Evolutionary conservation across 1,140 invertebrate species (phyloP).

Genomic region (Luehdorfia chinensis): DNA sequence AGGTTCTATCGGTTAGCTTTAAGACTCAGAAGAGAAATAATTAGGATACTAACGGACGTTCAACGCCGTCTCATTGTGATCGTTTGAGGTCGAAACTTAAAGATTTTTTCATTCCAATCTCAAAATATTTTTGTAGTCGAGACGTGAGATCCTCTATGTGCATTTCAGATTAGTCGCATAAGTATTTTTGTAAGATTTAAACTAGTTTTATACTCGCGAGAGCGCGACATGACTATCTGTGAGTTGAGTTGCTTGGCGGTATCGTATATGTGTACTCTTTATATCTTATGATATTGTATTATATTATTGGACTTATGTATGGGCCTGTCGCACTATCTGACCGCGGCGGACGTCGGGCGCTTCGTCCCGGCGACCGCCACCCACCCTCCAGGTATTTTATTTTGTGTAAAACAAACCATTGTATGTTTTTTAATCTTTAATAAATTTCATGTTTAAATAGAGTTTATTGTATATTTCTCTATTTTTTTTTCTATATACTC

Average conservation of each 20-base stretch:
- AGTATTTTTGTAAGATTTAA: conserved; percentile 77
- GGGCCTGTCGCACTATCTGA: conserved; percentile 61
- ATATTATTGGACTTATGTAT: conserved; percentile 70
- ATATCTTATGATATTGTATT: conserved; percentile 72
- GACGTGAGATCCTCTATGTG: conserved; percentile 71
- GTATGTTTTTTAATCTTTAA: conserved; percentile 78
- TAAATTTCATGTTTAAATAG: conserved; percentile 77
- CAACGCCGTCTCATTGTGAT: conserved; percentile 57
- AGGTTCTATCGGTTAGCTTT: conserved; percentile 99
- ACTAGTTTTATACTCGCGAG: conserved; percentile 72
- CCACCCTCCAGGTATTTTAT: conserved; percentile 74
- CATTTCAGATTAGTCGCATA: conserved; percentile 74
- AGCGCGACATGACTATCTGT: conserved; percentile 72
- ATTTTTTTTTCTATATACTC: conserved; percentile 70
- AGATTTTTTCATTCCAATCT: conserved; percentile 76
- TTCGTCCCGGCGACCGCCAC: conserved; percentile 39
- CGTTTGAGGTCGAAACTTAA: conserved; percentile 65
- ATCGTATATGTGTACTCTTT: conserved; percentile 72
- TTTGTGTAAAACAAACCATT: conserved; percentile 75
- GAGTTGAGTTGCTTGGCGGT: conserved; percentile 72
- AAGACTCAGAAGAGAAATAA: conserved; percentile 90
- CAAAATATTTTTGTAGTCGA: conserved; percentile 76
- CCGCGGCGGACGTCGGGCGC: conserved; percentile 37
- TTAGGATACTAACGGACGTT: conserved; percentile 55
- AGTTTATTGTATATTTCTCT: conserved; percentile 75